Conservation (phyloP, 2,797 vertebrate species). For the Sylvia borin region DNA sequence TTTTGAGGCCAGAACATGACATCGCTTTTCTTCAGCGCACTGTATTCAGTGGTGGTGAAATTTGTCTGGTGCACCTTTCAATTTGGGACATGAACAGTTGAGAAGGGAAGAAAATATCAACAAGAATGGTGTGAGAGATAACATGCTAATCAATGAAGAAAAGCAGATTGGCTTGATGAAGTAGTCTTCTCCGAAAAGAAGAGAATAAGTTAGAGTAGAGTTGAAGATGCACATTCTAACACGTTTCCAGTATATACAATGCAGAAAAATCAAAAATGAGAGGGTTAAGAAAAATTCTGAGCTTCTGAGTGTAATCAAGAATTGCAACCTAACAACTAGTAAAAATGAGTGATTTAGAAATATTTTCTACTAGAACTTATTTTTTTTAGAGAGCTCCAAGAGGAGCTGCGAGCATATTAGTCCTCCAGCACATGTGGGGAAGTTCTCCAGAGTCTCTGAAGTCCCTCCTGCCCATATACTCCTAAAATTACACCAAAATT, state of each 20-base stretch:
- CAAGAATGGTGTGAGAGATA: not conserved
- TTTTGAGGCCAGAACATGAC: not conserved
- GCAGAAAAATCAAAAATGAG: not conserved
- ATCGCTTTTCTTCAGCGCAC: not conserved
- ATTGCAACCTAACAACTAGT: not conserved
- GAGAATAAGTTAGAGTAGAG: not conserved
- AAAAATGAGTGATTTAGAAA: not conserved
- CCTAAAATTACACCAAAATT: not conserved
- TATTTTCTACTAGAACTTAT: not conserved
- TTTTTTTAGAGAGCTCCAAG: not conserved
- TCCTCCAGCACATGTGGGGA: not conserved
- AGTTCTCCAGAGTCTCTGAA: not conserved
- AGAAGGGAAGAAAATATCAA: not conserved
- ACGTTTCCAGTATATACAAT: not conserved
- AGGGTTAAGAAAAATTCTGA: not conserved
- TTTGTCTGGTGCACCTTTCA: not conserved
- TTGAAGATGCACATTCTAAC: not conserved
- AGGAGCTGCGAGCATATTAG: not conserved
- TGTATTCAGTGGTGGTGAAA: not conserved
- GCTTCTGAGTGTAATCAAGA: not conserved
- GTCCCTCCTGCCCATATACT: not conserved
- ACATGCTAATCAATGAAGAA: not conserved
- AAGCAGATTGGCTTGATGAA: not conserved
- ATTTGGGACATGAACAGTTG: not conserved
- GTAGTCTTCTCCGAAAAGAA: not conserved